Evolutionary conservation across 2,797 vertebrate genomes (phyloP).

Genomic region (Graptemys geographica): DNA sequence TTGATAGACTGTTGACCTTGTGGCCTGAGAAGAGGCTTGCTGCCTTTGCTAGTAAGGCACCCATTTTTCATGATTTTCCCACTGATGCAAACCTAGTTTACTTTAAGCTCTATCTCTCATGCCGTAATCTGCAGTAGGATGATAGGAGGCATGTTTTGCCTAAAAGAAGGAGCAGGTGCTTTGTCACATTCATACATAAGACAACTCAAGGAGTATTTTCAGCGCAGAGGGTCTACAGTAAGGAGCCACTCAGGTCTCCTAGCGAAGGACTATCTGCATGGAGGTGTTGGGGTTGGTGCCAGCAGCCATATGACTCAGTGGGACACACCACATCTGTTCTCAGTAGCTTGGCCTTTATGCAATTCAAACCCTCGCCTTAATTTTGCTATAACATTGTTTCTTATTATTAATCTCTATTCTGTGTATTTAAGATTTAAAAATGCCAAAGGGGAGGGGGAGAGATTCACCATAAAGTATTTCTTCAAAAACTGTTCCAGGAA

Average conservation of each 20-base stretch:
- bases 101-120: neutral
- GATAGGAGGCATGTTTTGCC: neutral
- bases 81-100: neutral
- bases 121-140: neutral
- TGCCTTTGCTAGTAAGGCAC: neutral
- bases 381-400: neutral
- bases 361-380: neutral
- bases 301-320: neutral
- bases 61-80: neutral
- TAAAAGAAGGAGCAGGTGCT: accelerated
- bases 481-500: neutral
- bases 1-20: neutral
- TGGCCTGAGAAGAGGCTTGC: neutral
- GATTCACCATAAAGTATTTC: neutral
- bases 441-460: neutral
- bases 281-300: neutral
- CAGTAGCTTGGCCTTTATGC: neutral
- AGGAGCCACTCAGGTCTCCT: neutral
- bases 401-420: neutral
- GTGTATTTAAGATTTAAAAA: neutral
- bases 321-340: neutral
- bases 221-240: neutral
- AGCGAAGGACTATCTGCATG: neutral
- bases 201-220: neutral
- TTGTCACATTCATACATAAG: neutral